Percentiles rank a stretch among this genome's conserved stretches.
Evolutionary conservation across 2,113 vertebrate species (phyloP).

Genomic region (Tricholaema leucomelas): DNA sequence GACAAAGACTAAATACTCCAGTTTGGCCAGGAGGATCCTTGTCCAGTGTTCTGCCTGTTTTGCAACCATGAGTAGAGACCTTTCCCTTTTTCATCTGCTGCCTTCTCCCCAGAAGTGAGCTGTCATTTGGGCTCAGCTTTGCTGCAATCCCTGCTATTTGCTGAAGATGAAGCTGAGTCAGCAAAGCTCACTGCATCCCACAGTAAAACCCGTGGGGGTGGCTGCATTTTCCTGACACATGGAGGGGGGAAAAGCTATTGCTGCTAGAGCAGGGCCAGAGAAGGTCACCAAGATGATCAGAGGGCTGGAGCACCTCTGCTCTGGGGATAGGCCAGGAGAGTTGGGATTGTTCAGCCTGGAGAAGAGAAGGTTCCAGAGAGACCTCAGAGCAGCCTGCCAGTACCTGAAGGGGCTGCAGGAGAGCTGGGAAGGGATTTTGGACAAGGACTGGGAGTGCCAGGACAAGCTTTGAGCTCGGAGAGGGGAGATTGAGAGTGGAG

Average conservation of each 20-base stretch:
- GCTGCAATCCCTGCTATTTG: neutral
- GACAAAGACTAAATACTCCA: neutral
- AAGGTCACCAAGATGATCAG: no score
- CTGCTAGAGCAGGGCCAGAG: neutral
- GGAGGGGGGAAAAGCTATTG: neutral
- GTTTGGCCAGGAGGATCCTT: neutral
- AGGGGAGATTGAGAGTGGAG: no score
- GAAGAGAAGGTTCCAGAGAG: no score
- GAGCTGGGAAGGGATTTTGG: no score
- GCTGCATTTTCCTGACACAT: neutral
- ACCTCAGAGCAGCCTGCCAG: no score
- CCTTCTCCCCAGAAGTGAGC: neutral
- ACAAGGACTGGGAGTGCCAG: no score
- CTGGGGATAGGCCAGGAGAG: no score
- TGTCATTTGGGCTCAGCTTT: neutral
- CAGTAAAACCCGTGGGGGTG: neutral
- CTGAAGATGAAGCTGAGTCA: constrained; percentile 28
- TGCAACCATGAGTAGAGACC: neutral
- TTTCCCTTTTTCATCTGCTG: neutral
- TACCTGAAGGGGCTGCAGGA: no score
- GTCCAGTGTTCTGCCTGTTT: neutral
- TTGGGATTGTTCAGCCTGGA: no score
- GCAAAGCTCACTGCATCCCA: neutral
- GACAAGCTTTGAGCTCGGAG: no score
- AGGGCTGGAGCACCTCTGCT: no score